Conservation (phyloP, 1,140 invertebrate genomes). For the Muscidifurax raptorellus region DNA sequence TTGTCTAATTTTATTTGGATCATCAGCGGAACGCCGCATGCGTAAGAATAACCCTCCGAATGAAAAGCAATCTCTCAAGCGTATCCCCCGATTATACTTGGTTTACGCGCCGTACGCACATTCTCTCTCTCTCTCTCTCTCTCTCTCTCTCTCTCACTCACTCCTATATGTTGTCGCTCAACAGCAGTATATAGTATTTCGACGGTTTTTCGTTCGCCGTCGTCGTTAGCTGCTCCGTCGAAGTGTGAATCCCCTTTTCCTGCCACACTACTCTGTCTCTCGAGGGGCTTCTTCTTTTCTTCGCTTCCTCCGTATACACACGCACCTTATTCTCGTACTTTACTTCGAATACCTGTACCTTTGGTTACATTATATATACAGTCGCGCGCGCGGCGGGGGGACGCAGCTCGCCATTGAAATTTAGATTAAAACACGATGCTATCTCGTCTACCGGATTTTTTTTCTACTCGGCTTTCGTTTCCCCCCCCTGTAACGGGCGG, state of each 20-base stretch:
- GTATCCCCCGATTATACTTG: not conserved
- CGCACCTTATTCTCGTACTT: not conserved
- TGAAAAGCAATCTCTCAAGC: not conserved
- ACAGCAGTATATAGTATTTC: slow-evolving; percentile 41
- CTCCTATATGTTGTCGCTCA: not conserved
- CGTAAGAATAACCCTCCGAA: not conserved
- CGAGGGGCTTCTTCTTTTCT: slow-evolving; percentile 63
- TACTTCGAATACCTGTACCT: not conserved
- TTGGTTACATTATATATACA: not conserved
- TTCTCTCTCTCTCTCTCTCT: not conserved
- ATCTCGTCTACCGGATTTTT: not conserved
- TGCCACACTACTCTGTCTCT: slow-evolving; percentile 56
- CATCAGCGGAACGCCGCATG: no score
- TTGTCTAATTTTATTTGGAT: not conserved
- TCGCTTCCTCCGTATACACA: not conserved
- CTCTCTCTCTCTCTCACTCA: no score
- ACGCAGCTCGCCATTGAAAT: slow-evolving; percentile 38
- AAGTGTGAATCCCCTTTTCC: slow-evolving; percentile 67
- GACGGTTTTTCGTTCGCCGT: slow-evolving; percentile 53
- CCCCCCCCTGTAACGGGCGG: not conserved
- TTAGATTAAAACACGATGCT: slow-evolving; percentile 22
- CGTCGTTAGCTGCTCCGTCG: slow-evolving; percentile 69
- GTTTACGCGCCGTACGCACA: slow-evolving; percentile 4
- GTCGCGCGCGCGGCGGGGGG: not conserved
- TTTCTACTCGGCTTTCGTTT: not conserved